Percentiles rank a stretch among this genome's conserved stretches.
phyloP scores from a whole-genome alignment of 1,140 invertebrate genomes.

The Tetraneura akinire region DNA sequence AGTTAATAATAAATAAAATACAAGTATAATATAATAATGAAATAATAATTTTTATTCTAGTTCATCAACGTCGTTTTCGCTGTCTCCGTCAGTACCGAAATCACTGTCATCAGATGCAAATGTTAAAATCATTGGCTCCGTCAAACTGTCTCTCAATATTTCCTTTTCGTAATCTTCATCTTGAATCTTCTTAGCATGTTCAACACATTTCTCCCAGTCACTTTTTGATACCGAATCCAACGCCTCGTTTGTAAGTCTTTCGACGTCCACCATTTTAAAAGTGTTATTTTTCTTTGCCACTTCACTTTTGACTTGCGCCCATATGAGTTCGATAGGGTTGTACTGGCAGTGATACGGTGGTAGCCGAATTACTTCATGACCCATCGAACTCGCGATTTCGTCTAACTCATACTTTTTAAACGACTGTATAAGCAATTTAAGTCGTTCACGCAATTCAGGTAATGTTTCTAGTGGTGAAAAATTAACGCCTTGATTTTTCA shows the following conservation, averaged over 20 bases:
- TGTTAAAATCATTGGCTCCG: background rate
- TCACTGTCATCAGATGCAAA: background rate
- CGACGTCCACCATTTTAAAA: conserved; percentile 23
- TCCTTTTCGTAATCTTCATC: background rate
- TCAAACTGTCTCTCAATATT: background rate
- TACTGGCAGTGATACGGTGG: no score
- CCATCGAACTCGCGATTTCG: background rate
- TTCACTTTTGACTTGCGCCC: conserved; percentile 14
- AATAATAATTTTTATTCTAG: conserved; percentile 3
- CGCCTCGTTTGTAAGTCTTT: no score
- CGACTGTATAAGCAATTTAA: no score
- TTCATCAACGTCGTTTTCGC: no score
- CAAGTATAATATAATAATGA: conserved; percentile 14
- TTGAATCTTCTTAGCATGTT: background rate
- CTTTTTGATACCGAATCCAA: no score
- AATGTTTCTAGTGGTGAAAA: background rate
- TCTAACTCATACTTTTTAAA: background rate
- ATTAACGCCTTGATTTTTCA: background rate
- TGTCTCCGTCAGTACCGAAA: no score
- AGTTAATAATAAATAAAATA: conserved; percentile 5
- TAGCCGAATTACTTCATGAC: no score
- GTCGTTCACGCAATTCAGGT: no score
- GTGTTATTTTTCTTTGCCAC: background rate
- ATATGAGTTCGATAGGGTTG: conserved; percentile 13
- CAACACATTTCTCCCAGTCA: background rate